phyloP scores from a whole-genome alignment of 2,113 vertebrate species.

The Leptosomus discolor region DNA sequence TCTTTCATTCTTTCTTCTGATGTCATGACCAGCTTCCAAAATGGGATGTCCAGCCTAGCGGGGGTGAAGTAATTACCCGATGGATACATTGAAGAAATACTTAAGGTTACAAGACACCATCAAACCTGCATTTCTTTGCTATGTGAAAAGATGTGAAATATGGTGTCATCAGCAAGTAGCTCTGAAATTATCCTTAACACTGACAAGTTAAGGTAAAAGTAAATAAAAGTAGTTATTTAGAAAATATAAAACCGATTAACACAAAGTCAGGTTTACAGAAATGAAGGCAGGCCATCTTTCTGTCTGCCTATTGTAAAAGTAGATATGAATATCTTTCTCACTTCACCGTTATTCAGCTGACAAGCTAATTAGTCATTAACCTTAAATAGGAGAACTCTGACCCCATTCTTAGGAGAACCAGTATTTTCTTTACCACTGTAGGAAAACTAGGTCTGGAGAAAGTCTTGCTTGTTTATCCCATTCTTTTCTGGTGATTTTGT shows the following conservation, averaged over 20 bases:
- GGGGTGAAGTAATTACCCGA: background rate
- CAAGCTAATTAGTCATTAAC: background rate
- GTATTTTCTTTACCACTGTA: background rate
- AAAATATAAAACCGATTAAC: background rate
- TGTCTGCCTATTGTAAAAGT: background rate
- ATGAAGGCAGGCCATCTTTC: background rate
- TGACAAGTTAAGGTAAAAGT: background rate
- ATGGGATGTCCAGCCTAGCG: accelerated
- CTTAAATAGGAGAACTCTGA: background rate
- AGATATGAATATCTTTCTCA: background rate
- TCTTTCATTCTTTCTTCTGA: background rate
- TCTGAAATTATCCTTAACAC: background rate
- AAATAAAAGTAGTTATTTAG: background rate
- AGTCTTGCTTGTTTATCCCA: background rate
- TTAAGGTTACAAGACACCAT: background rate
- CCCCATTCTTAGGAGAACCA: background rate
- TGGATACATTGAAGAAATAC: background rate
- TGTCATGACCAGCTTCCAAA: background rate
- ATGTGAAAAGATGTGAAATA: background rate
- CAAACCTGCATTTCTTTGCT: background rate
- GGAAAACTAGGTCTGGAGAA: background rate
- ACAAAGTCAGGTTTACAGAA: background rate
- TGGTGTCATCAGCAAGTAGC: background rate
- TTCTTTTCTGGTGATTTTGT: background rate
- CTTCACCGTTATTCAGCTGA: background rate